phyloP scores from a whole-genome alignment of 2,888 invertebrate genomes.

The Octodonta nipae region DNA sequence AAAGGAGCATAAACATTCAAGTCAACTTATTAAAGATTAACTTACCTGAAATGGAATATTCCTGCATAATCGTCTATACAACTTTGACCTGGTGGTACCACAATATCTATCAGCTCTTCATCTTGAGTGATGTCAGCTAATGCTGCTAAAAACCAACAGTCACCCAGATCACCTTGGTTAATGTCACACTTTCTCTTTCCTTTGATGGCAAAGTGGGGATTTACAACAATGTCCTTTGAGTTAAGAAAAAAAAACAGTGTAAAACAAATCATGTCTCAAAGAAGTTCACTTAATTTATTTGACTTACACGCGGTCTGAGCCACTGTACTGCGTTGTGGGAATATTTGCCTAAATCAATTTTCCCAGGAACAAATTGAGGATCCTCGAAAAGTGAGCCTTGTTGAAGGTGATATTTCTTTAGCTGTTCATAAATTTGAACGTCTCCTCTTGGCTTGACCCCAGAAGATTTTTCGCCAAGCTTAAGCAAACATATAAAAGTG shows the following conservation, averaged over 20 bases:
- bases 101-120: slow-evolving; percentile 71
- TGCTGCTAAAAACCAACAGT: slow-evolving; percentile 91
- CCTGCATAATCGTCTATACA: slow-evolving; percentile 87
- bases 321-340: slow-evolving; percentile 10
- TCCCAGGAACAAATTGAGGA: slow-evolving; percentile 63
- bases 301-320: slow-evolving; percentile 14
- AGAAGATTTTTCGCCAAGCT: slow-evolving; percentile 69
- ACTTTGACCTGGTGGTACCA: slow-evolving; percentile 86
- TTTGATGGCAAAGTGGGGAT: slow-evolving; percentile 80
- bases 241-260: slow-evolving; percentile 9
- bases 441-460: slow-evolving; percentile 42
- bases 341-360: slow-evolving; percentile 10
- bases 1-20: background rate
- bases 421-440: slow-evolving; percentile 46
- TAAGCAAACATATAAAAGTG: no score
- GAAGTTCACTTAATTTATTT: no score
- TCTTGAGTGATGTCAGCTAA: slow-evolving; percentile 82
- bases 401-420: slow-evolving; percentile 54
- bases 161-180: slow-evolving; percentile 90
- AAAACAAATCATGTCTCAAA: no score
- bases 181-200: slow-evolving; percentile 94
- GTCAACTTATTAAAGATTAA: background rate
- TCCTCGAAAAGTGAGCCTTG: slow-evolving; percentile 74
- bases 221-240: slow-evolving; percentile 71
- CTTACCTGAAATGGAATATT: slow-evolving; percentile 77